Evolutionary conservation across 2,113 vertebrate genomes (phyloP).

Genomic region (Petaurus breviceps): DNA sequence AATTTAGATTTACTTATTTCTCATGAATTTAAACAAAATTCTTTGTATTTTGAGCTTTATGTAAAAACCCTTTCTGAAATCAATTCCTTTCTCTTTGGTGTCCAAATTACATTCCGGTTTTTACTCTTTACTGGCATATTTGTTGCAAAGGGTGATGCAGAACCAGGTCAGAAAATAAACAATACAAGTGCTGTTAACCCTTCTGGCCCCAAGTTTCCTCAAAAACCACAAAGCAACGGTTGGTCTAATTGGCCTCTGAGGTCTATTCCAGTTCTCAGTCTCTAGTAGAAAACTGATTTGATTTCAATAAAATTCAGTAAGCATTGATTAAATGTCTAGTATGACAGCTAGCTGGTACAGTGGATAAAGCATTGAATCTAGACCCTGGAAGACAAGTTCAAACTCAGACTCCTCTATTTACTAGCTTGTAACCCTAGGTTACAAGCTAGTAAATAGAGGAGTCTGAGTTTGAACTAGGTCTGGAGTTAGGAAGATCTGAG

Average conservation of each 20-base stretch:
- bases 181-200: neutral
- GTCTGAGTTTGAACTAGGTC: too few relatives aligned
- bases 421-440: neutral
- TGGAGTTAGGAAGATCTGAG: neutral
- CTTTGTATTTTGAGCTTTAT: neutral
- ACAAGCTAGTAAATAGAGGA: too few relatives aligned
- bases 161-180: neutral
- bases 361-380: neutral
- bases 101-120: neutral
- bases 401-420: neutral
- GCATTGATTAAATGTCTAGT: neutral
- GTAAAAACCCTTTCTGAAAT: conserved; percentile 35
- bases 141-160: conserved; percentile 9
- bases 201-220: neutral
- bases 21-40: conserved; percentile 27
- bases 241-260: neutral
- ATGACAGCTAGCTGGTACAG: neutral
- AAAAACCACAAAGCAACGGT: neutral
- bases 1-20: conserved; percentile 7
- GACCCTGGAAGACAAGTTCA: neutral
- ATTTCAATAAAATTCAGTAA: neutral
- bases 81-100: conserved; percentile 1
- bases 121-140: neutral
- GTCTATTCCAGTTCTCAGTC: neutral
- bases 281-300: neutral